phyloP scores from a whole-genome alignment of 1,140 invertebrate species.

The Dendroctonus valens region DNA sequence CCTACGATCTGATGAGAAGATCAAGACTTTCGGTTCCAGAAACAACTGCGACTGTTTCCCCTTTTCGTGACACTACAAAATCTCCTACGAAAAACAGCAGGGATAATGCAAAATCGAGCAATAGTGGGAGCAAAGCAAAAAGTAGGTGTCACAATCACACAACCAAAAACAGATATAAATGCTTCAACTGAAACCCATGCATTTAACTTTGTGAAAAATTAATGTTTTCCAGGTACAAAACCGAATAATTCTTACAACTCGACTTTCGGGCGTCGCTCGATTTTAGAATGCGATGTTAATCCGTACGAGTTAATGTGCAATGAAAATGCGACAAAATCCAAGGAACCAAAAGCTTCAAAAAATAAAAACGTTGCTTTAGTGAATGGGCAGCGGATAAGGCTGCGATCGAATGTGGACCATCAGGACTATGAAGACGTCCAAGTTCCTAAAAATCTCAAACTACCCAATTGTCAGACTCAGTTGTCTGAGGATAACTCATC shows the following conservation, averaged over 20 bases:
- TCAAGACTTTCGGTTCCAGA: constrained; percentile 66
- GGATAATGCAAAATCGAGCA: constrained; percentile 33
- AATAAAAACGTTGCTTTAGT: constrained; percentile 42
- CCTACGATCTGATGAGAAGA: constrained; percentile 77
- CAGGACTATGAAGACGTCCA: constrained; percentile 47
- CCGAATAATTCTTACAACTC: constrained; percentile 28
- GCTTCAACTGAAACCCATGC: not conserved
- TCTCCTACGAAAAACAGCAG: constrained; percentile 33
- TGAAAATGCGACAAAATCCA: constrained; percentile 29
- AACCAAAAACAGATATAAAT: not conserved
- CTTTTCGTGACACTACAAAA: constrained; percentile 37
- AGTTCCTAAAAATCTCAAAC: constrained; percentile 21
- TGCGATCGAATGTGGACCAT: constrained; percentile 41
- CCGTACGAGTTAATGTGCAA: constrained; percentile 75
- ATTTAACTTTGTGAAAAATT: too few relatives aligned
- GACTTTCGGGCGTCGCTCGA: constrained; percentile 59
- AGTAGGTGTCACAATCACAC: too few relatives aligned
- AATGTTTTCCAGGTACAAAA: constrained; percentile 20
- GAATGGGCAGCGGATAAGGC: constrained; percentile 45
- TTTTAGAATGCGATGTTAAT: constrained; percentile 81
- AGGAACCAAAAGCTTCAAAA: constrained; percentile 28
- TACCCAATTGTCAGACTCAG: not conserved
- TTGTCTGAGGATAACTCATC: constrained; percentile 14
- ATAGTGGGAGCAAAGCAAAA: constrained; percentile 48
- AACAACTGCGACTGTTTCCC: constrained; percentile 24